Evolutionary conservation across 2,888 invertebrate genomes (phyloP).

Genomic region (Yponomeuta malinellus): DNA sequence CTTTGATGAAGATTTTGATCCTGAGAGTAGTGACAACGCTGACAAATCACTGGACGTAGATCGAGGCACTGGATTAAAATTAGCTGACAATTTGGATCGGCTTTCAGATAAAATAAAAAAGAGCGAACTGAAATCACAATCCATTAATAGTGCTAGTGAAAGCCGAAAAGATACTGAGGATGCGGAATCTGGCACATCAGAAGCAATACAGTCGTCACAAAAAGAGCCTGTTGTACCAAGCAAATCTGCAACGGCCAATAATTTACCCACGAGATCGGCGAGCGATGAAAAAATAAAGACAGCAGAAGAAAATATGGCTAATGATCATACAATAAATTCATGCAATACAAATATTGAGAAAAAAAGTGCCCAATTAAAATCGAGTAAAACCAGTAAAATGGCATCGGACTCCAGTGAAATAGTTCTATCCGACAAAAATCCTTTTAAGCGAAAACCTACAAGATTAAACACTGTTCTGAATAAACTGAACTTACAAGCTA

Average conservation of each 20-base stretch:
- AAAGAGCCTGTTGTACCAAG: not conserved
- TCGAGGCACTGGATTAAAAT: not conserved
- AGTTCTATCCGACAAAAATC: not conserved
- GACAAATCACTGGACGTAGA: not conserved
- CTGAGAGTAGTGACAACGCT: not conserved
- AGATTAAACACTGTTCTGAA: not conserved
- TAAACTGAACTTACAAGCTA: not conserved
- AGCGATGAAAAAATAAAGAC: not conserved
- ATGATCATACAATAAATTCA: not conserved
- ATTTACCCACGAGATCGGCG: not conserved
- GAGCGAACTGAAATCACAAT: not conserved
- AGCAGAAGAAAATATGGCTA: not conserved
- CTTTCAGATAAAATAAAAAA: not conserved
- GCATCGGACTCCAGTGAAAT: not conserved
- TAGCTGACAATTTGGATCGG: not conserved
- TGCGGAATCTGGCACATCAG: not conserved
- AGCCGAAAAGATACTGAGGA: not conserved
- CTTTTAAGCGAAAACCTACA: not conserved
- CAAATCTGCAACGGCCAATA: not conserved
- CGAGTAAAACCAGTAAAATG: not conserved
- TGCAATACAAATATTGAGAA: not conserved
- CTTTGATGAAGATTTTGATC: not conserved
- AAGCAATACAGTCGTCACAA: not conserved
- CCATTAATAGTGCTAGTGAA: not conserved
- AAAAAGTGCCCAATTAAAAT: not conserved